Percentiles rank a stretch among this genome's conserved stretches.
Evolutionary conservation across 2,888 invertebrate genomes (phyloP).

Genomic region (Eulithis prunata): DNA sequence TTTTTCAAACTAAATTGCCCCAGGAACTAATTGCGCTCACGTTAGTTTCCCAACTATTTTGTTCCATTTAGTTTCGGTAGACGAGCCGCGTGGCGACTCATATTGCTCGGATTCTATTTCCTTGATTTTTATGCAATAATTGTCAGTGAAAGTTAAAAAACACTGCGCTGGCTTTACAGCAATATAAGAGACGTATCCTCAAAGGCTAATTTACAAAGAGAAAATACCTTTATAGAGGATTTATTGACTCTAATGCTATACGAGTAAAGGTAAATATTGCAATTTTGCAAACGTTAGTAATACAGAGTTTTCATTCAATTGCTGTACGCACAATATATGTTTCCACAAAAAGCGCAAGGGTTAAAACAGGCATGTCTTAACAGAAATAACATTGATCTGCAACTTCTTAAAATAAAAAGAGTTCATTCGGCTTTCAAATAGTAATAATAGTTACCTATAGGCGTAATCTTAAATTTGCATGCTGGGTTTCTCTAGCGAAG

Average conservation of each 20-base stretch:
- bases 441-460: too few relatives aligned
- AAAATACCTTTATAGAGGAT: slow-evolving; percentile 12
- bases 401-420: too few relatives aligned
- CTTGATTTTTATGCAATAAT: slow-evolving; percentile 29
- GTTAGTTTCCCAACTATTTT: slow-evolving; percentile 54
- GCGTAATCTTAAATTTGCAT: too few relatives aligned
- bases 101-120: slow-evolving; percentile 26
- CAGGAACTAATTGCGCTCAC: slow-evolving; percentile 1
- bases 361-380: too few relatives aligned
- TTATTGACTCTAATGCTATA: slow-evolving; percentile 1
- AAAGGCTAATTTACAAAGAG: slow-evolving; percentile 28
- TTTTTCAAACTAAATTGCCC: neutral
- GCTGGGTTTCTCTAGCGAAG: too few relatives aligned
- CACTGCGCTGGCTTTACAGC: slow-evolving; percentile 21
- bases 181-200: slow-evolving; percentile 22
- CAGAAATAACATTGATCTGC: too few relatives aligned
- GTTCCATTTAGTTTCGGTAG: slow-evolving; percentile 56
- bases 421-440: neutral
- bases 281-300: slow-evolving; percentile 1
- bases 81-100: slow-evolving; percentile 35
- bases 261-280: neutral
- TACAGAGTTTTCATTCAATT: neutral
- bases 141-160: slow-evolving; percentile 25
- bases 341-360: too few relatives aligned
- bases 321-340: neutral